Base-by-base conservation (phyloP, 92 coral and sea anemone genomes). In the Porites lobata region DNA sequence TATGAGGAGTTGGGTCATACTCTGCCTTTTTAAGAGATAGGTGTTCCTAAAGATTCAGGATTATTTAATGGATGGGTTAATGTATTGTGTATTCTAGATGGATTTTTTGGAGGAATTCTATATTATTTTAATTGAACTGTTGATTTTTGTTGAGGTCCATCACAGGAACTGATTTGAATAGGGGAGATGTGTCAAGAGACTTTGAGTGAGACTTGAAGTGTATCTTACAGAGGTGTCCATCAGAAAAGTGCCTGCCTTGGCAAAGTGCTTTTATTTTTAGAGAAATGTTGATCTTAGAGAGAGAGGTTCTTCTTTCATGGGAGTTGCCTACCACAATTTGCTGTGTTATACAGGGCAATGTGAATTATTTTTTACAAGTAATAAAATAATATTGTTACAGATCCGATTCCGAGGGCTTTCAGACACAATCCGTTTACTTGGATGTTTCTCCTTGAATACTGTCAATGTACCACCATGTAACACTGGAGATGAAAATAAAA, bases 331-430 rank as follows among this genome's bases (percentile, higher is more conserved):
- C 47, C 47, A 38, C 47, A 38, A 7, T 38, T 38, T 38, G 47
- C 47, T 38, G 47, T 38, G 59, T 13, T 54, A 54, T 54, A 13
- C 59, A 54, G 47, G 47, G 47, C 47, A 54, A 54, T 54, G 11
- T 54, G 12, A 54, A 54, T 54, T 54, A 54, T 54, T 54, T 26
- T 9, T 0, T 10, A 54, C 14, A 9, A 54, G 11, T 54, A 54
- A 9, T 54, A 54, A 9, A 54, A 8, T 8, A 54, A 9, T 54
- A 54, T 54, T 54, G 17, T 73, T 66, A 1, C 76, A 96, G 99
- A 98, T 96, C 21, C 95, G 99, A 19, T 96, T 95, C 87, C 77
- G 95, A 59, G 99, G 99, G 61, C 85, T 96, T 50, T 94, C 98
- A 21, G 99, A 96, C 88, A 96, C 98, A 67, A 92, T 96, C 50